Evolutionary conservation across 2,113 vertebrate species (phyloP).

Genomic region (Podocnemis expansa): DNA sequence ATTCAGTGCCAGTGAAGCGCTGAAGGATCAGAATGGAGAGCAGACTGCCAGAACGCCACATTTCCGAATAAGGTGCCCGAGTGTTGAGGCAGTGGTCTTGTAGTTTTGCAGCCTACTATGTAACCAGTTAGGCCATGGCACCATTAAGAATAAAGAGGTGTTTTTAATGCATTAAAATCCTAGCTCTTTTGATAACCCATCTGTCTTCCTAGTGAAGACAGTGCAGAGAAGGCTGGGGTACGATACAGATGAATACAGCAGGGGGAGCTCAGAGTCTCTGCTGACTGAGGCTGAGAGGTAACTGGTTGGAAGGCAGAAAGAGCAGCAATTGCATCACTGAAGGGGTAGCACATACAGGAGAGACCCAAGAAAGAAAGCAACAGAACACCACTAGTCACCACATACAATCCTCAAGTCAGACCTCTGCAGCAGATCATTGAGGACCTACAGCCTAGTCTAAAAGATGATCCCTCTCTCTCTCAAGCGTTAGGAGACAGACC

Average conservation of each 20-base stretch:
- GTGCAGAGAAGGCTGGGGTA: background rate
- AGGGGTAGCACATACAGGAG: background rate
- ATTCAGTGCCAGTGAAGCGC: fast-evolving
- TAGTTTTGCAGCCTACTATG: background rate
- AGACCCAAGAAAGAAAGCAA: no score
- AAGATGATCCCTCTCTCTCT: no score
- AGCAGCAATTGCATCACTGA: background rate
- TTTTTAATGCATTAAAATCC: background rate
- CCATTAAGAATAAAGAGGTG: background rate
- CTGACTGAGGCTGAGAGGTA: no score
- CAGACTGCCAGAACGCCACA: background rate
- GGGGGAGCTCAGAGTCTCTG: no score
- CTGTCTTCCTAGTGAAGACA: background rate
- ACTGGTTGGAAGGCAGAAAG: no score
- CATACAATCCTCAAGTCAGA: no score
- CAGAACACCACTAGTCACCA: no score
- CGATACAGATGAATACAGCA: background rate
- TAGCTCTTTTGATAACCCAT: background rate
- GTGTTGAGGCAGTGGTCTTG: background rate
- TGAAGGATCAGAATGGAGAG: background rate
- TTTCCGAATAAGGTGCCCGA: fast-evolving
- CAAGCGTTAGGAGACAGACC: no score
- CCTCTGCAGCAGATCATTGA: no score
- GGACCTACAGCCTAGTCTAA: no score
- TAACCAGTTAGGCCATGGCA: background rate